Conservation (phyloP, 2,888 invertebrate genomes). For the Tetanocera ferruginea region DNA sequence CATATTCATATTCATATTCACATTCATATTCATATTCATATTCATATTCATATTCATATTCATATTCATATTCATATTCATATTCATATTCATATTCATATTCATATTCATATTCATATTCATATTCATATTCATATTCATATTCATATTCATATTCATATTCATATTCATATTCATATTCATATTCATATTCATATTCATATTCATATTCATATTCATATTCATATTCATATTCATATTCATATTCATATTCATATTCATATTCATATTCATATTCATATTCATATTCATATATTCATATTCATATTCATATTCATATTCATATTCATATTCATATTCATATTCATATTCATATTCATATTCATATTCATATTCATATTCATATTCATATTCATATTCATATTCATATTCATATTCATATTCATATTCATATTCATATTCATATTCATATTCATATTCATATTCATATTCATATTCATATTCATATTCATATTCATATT, state of each 20-base stretch:
- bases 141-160: background rate
- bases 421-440: background rate
- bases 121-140: background rate
- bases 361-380: background rate
- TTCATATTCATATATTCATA: background rate
- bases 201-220: background rate
- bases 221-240: background rate
- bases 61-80: background rate
- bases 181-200: background rate
- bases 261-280: background rate
- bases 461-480: background rate
- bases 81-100: background rate
- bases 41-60: background rate
- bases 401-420: background rate
- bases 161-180: background rate
- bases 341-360: background rate
- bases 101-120: background rate
- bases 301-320: background rate
- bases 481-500: too few relatives aligned
- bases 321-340: background rate
- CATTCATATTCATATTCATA: background rate
- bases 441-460: background rate
- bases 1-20: background rate
- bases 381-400: background rate
- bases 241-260: background rate